Conservation (phyloP, 1,140 invertebrate species). For the Drosophila kurseongensis region DNA sequence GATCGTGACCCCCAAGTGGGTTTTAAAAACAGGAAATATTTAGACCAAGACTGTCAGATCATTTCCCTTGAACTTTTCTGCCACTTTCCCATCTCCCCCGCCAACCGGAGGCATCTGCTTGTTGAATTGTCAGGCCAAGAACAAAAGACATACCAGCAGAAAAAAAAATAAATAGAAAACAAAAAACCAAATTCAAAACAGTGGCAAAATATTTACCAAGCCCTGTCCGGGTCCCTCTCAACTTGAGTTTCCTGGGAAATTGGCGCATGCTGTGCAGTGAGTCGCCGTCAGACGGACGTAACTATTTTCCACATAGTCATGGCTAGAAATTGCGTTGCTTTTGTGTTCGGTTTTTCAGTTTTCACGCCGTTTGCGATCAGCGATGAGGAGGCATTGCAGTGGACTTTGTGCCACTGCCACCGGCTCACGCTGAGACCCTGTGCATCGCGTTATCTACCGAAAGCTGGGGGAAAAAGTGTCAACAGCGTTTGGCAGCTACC, state of each 20-base stretch:
- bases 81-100: conserved; percentile 33
- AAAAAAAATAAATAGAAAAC: background rate
- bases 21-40: conserved; percentile 35
- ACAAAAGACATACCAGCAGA: conserved; percentile 56
- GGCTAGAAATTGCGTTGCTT: conserved; percentile 72
- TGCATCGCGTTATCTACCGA: conserved; percentile 38
- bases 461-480: conserved; percentile 66
- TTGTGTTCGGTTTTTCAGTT: conserved; percentile 49
- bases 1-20: conserved; percentile 24
- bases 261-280: conserved; percentile 80
- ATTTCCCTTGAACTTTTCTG: conserved; percentile 42
- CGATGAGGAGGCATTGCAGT: conserved; percentile 43
- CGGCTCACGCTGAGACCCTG: conserved; percentile 47
- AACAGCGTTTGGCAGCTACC: conserved; percentile 69
- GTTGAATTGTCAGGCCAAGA: conserved; percentile 43
- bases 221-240: conserved; percentile 43
- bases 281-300: conserved; percentile 54
- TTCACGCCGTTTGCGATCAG: conserved; percentile 52
- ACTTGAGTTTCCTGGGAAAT: conserved; percentile 74
- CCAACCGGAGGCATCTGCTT: conserved; percentile 36
- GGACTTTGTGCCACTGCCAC: conserved; percentile 22
- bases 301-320: conserved; percentile 70
- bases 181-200: conserved; percentile 59
- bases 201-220: conserved; percentile 79
- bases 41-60: conserved; percentile 40